Evolutionary conservation across 2,888 invertebrate genomes (phyloP), one percentile per base, ranked within the genome.

Genomic region (Nymphalis urticae): DNA sequence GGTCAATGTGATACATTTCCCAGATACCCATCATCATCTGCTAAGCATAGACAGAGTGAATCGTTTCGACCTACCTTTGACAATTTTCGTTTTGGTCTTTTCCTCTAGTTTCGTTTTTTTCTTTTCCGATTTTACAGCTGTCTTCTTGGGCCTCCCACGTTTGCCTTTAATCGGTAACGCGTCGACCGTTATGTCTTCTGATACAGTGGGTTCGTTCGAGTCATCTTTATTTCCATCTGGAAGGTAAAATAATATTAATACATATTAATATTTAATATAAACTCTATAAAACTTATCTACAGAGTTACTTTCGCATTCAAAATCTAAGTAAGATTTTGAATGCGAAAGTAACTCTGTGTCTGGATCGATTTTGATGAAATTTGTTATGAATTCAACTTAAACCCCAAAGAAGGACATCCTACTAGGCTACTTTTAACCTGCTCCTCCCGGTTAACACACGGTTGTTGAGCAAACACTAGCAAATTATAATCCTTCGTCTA

Each of bases 51-150:
- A 70, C 19, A 17, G 27, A 13, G 42, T 36, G n/a, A 50, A 48
- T 48, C 1, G 24, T 17, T 56, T 19, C 1, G 64, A 76, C 90
- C 82, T 86, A 92, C 91, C 91, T 91, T 89, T 91, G 48, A 82
- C 69, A 5, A 78, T 73, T 68, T 82, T 85, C 0, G 79, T 73
- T 59, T 75, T 79, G 2, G 81, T 74, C 64, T 82, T 81, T 2
- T 82, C 81, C 10, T 83, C 83, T 0, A 72, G 5, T 70, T 81
- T 82, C 16, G 77, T 24, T 9, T 78, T 62, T 63, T 82, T 84
- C 74, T 82, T 89, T 66, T 84, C 86, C 0, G 81, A 48, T 68
- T 89, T 88, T 1, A 77, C 74, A 0, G 78, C 59, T 9, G 71
- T 75, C 76, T 90, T 91, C 65, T 79, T 82, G 0, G 89, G 86